Evolutionary conservation across 2,113 vertebrate genomes (phyloP).

Genomic region (Silurus glanis): DNA sequence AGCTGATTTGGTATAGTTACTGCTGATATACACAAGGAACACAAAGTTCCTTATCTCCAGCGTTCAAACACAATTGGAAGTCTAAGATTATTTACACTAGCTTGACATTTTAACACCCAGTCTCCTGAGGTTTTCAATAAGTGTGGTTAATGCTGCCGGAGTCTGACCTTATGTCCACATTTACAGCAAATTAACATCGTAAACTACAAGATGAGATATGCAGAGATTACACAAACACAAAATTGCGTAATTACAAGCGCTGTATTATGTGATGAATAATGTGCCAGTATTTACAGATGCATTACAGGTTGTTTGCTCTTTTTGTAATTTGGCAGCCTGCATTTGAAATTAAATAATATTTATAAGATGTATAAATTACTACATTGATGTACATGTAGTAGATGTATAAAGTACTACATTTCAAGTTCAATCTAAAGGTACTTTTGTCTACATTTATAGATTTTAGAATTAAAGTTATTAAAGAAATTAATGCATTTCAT

Average conservation of each 20-base stretch:
- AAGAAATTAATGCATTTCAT: background rate
- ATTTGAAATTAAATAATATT: background rate
- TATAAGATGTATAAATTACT: background rate
- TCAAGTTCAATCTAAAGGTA: background rate
- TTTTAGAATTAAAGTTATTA: background rate
- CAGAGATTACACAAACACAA: background rate
- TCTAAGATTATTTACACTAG: background rate
- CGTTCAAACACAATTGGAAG: background rate
- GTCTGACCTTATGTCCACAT: background rate
- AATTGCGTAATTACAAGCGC: background rate
- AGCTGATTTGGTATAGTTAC: background rate
- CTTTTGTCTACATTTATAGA: background rate
- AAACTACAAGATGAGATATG: background rate
- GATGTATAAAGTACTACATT: background rate
- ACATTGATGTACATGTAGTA: too few species aligned
- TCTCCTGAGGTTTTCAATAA: slow-evolving; percentile 7
- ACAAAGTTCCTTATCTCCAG: background rate
- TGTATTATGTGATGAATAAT: background rate
- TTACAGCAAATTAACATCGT: background rate
- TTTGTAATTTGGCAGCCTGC: background rate
- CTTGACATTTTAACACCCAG: background rate
- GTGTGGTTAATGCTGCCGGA: background rate
- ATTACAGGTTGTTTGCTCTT: background rate
- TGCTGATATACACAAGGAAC: background rate
- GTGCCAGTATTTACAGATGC: background rate